A percentile compares a stretch with the other conserved stretches of the same genome.
These are phyloP conservation scores for Lasaia peninsularis DNA, from an alignment of 1,140 invertebrate genomes.

Conservation along the genomic window DNA sequence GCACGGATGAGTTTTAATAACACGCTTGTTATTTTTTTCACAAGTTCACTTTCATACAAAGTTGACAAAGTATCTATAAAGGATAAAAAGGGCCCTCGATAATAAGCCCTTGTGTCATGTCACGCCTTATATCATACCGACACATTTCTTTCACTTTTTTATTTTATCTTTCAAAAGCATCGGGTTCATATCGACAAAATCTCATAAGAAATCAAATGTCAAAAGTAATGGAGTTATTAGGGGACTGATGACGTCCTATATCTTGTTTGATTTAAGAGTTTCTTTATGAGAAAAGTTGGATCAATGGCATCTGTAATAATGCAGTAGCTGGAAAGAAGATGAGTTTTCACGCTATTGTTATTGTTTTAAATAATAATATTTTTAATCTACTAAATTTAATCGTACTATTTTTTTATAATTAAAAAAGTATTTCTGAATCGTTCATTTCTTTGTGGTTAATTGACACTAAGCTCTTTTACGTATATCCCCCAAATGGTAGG, in stretches of 20 bases:
- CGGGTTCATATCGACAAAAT: constrained; percentile 8
- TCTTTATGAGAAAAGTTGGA: background rate
- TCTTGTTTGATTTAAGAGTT: background rate
- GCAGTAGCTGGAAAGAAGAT: background rate
- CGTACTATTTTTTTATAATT: too few species aligned
- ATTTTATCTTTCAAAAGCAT: constrained; percentile 8
- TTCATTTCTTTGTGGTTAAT: too few species aligned
- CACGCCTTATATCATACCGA: constrained; percentile 1
- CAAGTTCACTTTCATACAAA: background rate
- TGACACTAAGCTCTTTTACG: too few species aligned
- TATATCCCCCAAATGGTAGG: too few species aligned
- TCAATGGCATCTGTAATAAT: background rate
- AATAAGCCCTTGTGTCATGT: constrained; percentile 1
- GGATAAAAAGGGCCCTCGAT: constrained; percentile 6
- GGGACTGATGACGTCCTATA: constrained; percentile 1
- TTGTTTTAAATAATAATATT: too few species aligned
- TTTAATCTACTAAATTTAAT: too few species aligned
- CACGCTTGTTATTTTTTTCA: too few species aligned
- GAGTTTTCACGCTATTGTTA: too few species aligned
- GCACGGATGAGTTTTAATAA: too few species aligned
- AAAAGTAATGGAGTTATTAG: constrained; percentile 7
- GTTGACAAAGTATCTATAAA: background rate
- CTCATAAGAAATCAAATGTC: constrained; percentile 11
- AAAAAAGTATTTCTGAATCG: too few species aligned
- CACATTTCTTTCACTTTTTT: constrained; percentile 5